Conservation (phyloP, 2,888 invertebrate genomes). For the Bruchidius siliquastri region DNA sequence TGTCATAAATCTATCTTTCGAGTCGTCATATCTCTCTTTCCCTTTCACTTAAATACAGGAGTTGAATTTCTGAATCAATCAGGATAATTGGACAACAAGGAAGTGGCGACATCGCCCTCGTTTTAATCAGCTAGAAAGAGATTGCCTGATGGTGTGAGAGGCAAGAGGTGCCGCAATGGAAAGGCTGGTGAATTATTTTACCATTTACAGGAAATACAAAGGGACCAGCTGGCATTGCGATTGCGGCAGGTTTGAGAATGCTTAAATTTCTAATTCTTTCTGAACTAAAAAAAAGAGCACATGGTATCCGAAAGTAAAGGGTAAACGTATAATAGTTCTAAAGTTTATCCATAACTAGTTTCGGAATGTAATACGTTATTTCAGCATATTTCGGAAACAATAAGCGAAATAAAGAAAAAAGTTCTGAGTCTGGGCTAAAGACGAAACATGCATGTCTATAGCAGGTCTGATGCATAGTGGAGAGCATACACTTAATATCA, state of each 20-base stretch:
- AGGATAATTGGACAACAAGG: not conserved
- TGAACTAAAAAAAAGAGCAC: too few relatives aligned
- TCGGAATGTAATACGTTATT: too few relatives aligned
- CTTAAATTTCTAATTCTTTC: not conserved
- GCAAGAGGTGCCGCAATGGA: not conserved
- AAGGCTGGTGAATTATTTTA: not conserved
- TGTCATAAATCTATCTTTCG: too few relatives aligned
- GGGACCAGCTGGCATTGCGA: not conserved
- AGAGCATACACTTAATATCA: too few relatives aligned
- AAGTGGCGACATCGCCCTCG: not conserved
- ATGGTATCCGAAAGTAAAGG: too few relatives aligned
- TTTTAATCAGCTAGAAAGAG: not conserved
- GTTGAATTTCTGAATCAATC: not conserved
- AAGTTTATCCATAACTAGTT: too few relatives aligned
- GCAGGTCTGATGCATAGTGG: too few relatives aligned
- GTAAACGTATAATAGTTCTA: too few relatives aligned
- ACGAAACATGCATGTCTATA: too few relatives aligned
- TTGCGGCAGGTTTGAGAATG: not conserved
- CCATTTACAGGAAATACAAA: not conserved
- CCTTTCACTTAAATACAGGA: not conserved
- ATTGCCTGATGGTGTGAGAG: not conserved
- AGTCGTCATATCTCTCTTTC: not conserved
- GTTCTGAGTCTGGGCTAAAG: too few relatives aligned
- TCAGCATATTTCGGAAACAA: too few relatives aligned
- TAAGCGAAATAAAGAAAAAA: too few relatives aligned